These are phyloP conservation scores for Morone chrysops DNA, from an alignment of 2,113 vertebrate genomes.

Conservation along the genomic window DNA sequence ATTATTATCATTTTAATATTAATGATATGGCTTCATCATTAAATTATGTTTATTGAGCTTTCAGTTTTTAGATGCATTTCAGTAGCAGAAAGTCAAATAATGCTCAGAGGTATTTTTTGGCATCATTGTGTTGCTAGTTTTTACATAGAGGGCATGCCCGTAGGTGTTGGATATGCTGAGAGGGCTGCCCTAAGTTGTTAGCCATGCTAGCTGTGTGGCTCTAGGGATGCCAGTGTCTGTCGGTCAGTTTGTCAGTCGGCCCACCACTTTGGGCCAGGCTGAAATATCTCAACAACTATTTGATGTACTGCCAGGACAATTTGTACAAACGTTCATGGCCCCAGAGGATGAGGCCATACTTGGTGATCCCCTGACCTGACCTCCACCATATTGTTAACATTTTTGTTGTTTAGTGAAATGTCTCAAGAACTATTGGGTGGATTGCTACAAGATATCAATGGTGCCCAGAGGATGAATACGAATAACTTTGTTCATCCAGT, in stretches of 20 bases:
- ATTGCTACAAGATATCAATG: background rate
- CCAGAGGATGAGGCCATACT: background rate
- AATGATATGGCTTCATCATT: conserved; percentile 18
- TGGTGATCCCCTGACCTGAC: no score
- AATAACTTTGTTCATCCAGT: background rate
- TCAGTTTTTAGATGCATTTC: conserved; percentile 13
- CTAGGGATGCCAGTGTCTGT: no score
- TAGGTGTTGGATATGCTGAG: background rate
- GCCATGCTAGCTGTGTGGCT: background rate
- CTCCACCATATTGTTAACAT: no score
- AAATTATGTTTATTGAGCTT: conserved; percentile 8
- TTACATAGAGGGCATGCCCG: background rate
- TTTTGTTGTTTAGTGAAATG: no score
- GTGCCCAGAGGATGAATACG: background rate
- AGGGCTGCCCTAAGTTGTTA: background rate
- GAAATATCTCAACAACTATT: background rate
- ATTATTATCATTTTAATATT: background rate
- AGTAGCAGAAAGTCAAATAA: background rate
- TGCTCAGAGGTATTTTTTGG: background rate
- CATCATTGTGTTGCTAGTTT: background rate
- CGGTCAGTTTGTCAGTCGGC: background rate
- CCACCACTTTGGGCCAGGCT: background rate
- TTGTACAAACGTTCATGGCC: background rate
- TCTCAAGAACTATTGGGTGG: background rate
- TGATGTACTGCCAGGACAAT: background rate